Percentiles rank a stretch among this genome's conserved stretches.
These are phyloP conservation scores for Leptoteleia sp. DNA, from an alignment of 1,140 invertebrate species.

Conservation along the genomic window DNA sequence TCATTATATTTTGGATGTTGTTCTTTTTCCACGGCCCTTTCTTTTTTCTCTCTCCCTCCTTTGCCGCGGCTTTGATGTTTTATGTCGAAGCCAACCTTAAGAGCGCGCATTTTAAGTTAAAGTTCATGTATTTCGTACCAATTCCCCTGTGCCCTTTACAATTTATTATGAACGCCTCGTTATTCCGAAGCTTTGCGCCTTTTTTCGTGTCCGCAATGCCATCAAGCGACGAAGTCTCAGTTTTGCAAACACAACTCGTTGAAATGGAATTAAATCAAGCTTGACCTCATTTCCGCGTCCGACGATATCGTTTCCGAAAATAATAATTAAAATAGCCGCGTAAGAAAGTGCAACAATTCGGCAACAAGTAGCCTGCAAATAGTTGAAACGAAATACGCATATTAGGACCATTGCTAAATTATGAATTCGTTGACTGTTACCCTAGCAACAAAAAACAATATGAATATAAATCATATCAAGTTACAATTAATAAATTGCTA, in stretches of 20 bases:
- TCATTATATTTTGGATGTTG: slow-evolving; percentile 44
- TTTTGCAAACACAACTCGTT: slow-evolving; percentile 9
- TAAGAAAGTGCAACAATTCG: too few relatives aligned
- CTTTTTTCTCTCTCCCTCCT: too few relatives aligned
- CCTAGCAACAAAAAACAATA: too few relatives aligned
- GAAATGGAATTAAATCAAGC: slow-evolving; percentile 18
- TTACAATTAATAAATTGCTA: too few relatives aligned
- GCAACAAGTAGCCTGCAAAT: too few relatives aligned
- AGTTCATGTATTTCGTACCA: slow-evolving; percentile 19
- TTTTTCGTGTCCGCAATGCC: slow-evolving; percentile 25
- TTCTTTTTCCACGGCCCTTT: slow-evolving; percentile 17
- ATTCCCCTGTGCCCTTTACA: slow-evolving; percentile 35
- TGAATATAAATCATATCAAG: too few relatives aligned
- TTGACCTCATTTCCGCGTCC: slow-evolving; percentile 14
- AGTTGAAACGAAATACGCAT: too few relatives aligned
- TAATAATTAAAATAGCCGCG: background rate
- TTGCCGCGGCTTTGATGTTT: slow-evolving; percentile 34
- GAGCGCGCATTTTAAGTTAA: slow-evolving; percentile 26
- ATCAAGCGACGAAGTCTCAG: slow-evolving; percentile 24
- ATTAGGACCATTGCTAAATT: too few relatives aligned
- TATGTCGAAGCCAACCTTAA: slow-evolving; percentile 28
- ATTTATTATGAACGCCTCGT: slow-evolving; percentile 46
- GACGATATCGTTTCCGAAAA: background rate
- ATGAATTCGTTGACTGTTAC: too few relatives aligned
- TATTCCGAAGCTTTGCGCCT: slow-evolving; percentile 28